Evolutionary conservation across 2,888 invertebrate species (phyloP).

Genomic region (Conistra vaccinii): DNA sequence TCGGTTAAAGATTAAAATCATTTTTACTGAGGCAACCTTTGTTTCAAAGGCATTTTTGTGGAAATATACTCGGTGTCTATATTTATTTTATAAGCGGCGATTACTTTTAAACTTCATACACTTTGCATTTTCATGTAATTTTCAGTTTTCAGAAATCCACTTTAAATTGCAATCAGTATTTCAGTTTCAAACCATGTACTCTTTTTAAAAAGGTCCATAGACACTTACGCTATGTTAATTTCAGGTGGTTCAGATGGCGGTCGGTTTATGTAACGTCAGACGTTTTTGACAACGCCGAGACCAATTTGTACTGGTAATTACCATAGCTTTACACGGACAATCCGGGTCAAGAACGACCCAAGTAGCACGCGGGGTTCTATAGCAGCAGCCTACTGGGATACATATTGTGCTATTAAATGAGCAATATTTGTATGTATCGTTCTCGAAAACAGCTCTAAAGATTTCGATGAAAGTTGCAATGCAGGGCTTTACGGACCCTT

Average conservation of each 20-base stretch:
- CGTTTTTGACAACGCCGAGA: conserved; percentile 22
- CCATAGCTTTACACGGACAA: conserved; percentile 2
- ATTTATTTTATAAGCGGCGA: conserved; percentile 34
- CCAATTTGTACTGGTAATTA: conserved; percentile 22
- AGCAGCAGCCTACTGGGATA: neutral
- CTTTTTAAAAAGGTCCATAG: neutral
- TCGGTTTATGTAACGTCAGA: conserved; percentile 8
- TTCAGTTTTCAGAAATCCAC: neutral
- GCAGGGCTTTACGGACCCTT: too few species aligned
- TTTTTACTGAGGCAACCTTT: conserved; percentile 66
- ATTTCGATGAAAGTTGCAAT: too few species aligned
- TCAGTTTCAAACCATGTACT: neutral
- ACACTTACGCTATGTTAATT: conserved; percentile 14
- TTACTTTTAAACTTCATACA: conserved; percentile 19
- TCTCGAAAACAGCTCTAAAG: too few species aligned
- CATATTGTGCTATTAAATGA: neutral
- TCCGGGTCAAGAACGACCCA: neutral
- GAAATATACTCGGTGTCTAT: neutral
- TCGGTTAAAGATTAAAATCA: conserved; percentile 69
- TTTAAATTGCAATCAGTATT: neutral
- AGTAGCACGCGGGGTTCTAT: neutral
- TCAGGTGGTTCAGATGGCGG: neutral
- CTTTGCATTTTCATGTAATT: conserved; percentile 1
- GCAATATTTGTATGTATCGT: too few species aligned
- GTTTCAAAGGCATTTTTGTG: conserved; percentile 58